phyloP scores from a whole-genome alignment of 1,140 invertebrate species.

The Calliopsis andreniformis region DNA sequence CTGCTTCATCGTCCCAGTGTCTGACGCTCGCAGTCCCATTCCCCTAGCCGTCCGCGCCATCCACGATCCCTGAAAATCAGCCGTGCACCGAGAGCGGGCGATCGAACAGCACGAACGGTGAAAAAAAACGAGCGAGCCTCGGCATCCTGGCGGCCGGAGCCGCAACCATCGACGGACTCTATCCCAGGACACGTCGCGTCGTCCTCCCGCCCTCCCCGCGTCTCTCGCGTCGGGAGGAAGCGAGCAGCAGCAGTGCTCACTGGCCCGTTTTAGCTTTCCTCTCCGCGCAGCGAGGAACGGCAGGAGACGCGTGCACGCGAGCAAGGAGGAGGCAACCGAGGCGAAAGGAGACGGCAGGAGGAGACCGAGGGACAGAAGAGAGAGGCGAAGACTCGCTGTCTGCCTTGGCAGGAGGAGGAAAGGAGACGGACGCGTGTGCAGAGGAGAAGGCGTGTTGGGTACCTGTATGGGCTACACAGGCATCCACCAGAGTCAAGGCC shows the following conservation, averaged over 20 bases:
- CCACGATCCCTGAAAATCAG: no score
- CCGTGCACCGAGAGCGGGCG: no score
- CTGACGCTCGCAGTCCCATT: no score
- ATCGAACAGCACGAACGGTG: not conserved
- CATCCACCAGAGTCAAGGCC: constrained; percentile 84
- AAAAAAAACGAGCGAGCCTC: not conserved
- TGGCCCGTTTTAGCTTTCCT: constrained; percentile 68
- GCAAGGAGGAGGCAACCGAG: constrained; percentile 12
- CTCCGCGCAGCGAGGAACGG: constrained; percentile 46
- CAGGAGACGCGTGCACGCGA: not conserved
- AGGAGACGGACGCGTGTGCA: constrained; percentile 45
- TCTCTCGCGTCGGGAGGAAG: constrained; percentile 42
- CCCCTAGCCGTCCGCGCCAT: no score
- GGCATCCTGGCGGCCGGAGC: not conserved
- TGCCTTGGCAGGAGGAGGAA: constrained; percentile 46
- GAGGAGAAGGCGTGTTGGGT: constrained; percentile 35
- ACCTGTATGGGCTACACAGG: constrained; percentile 37
- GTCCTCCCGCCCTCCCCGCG: constrained; percentile 14
- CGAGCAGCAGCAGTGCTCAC: constrained; percentile 47
- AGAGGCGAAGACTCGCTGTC: constrained; percentile 49
- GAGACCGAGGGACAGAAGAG: constrained; percentile 45
- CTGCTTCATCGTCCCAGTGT: no score
- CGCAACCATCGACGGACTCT: not conserved
- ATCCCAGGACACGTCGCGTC: constrained; percentile 14
- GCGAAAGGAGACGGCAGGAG: constrained; percentile 57